Evolutionary conservation across 2,888 invertebrate genomes (phyloP).

Genomic region (Aproaerema taeniolella): DNA sequence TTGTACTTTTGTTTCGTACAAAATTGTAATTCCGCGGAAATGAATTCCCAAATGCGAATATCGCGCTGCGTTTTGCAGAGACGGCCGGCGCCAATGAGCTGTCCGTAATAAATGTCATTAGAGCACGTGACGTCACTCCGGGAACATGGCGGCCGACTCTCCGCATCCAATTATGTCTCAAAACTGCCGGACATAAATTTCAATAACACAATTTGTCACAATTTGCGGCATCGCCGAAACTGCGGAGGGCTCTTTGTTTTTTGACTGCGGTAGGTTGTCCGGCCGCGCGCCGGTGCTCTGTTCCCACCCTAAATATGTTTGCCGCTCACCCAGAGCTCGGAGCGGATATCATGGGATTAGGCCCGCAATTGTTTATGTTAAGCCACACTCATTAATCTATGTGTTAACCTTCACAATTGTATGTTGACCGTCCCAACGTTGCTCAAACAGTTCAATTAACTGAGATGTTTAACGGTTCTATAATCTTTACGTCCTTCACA

Average conservation of each 20-base stretch:
- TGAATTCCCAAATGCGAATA: slow-evolving; percentile 56
- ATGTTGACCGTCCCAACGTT: slow-evolving; percentile 18
- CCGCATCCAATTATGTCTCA: slow-evolving; percentile 66
- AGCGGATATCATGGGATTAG: slow-evolving; percentile 25
- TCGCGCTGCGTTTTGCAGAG: slow-evolving; percentile 42
- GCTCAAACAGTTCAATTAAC: background rate
- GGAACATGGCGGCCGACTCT: slow-evolving; percentile 53
- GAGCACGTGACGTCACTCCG: slow-evolving; percentile 59
- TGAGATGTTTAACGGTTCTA: too few relatives aligned
- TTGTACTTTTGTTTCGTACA: too few relatives aligned
- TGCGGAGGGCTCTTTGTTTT: slow-evolving; percentile 44
- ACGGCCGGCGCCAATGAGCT: slow-evolving; percentile 58
- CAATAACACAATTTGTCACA: slow-evolving; percentile 69
- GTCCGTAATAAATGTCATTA: slow-evolving; percentile 68
- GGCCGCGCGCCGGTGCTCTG: slow-evolving; percentile 25
- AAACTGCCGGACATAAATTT: slow-evolving; percentile 69
- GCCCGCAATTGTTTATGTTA: slow-evolving; percentile 29
- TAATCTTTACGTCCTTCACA: too few relatives aligned
- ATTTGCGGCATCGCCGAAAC: slow-evolving; percentile 49
- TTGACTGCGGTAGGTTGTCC: slow-evolving; percentile 34
- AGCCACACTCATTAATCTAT: slow-evolving; percentile 15
- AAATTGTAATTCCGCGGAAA: slow-evolving; percentile 48
- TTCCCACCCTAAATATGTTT: slow-evolving; percentile 25
- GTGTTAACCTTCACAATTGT: background rate
- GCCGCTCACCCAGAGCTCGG: slow-evolving; percentile 19